phyloP scores from a whole-genome alignment of 2,888 invertebrate genomes.

The Cerastis rubricosa region DNA sequence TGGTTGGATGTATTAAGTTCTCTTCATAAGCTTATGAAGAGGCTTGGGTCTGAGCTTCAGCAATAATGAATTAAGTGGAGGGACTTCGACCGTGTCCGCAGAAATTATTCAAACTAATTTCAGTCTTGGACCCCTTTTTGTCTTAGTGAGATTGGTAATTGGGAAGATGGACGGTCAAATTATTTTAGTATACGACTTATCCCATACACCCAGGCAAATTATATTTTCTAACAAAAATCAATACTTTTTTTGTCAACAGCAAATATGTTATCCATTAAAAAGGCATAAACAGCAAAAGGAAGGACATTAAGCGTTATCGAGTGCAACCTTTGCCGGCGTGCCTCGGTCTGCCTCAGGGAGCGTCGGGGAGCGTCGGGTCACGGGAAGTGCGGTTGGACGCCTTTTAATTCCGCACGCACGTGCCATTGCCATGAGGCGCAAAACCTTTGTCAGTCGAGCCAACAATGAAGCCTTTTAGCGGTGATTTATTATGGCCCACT shows the following conservation, averaged over 20 bases:
- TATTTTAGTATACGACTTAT: not conserved
- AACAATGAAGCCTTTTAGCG: conserved; percentile 81
- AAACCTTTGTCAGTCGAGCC: conserved; percentile 77
- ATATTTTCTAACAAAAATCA: not conserved
- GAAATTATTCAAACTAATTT: conserved; percentile 58
- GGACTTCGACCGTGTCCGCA: conserved; percentile 20
- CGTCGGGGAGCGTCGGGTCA: conserved; percentile 53
- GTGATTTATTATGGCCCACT: conserved; percentile 79
- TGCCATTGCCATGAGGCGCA: conserved; percentile 72
- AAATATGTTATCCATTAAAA: conserved; percentile 12
- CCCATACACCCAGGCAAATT: not conserved
- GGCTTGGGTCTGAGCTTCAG: not conserved
- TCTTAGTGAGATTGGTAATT: conserved; percentile 31
- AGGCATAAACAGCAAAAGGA: conserved; percentile 16
- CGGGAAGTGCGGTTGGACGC: conserved; percentile 71
- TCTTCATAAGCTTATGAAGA: conserved; percentile 10
- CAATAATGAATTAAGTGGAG: conserved; percentile 46
- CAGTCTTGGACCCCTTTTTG: conserved; percentile 47
- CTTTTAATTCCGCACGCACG: conserved; percentile 77
- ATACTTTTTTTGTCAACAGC: not conserved
- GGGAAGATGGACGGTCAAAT: not conserved
- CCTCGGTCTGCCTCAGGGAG: conserved; percentile 25
- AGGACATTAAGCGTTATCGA: conserved; percentile 45
- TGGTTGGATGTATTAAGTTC: not conserved
- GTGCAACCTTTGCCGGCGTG: conserved; percentile 45